phyloP scores from a whole-genome alignment of 2,113 vertebrate species.

The Mastomys natalensis region DNA sequence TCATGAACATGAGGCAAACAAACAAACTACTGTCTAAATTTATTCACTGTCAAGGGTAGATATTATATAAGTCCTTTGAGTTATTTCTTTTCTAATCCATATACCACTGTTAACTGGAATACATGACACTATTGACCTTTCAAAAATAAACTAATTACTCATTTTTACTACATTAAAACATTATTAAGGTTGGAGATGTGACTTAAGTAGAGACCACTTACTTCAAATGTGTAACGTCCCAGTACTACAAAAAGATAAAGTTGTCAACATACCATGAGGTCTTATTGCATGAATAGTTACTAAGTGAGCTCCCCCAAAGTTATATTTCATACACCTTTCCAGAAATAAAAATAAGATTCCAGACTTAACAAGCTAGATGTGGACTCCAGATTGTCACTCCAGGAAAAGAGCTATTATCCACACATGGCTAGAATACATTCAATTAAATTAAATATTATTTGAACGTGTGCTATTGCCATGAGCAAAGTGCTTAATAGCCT shows the following conservation, averaged over 20 bases:
- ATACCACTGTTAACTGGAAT: neutral
- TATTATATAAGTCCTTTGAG: neutral
- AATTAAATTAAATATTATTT: constrained; percentile 36
- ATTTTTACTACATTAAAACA: constrained; percentile 38
- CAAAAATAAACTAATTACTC: constrained; percentile 24
- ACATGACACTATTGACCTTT: neutral
- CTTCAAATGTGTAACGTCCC: neutral
- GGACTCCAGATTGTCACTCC: neutral
- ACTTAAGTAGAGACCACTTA: neutral
- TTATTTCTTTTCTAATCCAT: constrained; percentile 31
- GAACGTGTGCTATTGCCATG: constrained; percentile 1
- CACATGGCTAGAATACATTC: neutral
- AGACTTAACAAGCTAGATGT: neutral
- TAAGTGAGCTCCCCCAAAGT: neutral
- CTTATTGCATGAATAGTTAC: neutral
- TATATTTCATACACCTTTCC: neutral
- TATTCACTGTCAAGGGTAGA: neutral
- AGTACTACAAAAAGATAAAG: neutral
- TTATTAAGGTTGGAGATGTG: neutral
- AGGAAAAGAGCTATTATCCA: neutral
- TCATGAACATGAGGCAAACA: neutral
- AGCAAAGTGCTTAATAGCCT: neutral
- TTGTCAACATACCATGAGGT: neutral
- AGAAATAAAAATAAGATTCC: neutral
- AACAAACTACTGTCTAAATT: neutral